Evolutionary conservation across 2,113 vertebrate genomes (phyloP), one percentile per base, ranked within the genome.

Genomic region (Acanthisitta chloris): DNA sequence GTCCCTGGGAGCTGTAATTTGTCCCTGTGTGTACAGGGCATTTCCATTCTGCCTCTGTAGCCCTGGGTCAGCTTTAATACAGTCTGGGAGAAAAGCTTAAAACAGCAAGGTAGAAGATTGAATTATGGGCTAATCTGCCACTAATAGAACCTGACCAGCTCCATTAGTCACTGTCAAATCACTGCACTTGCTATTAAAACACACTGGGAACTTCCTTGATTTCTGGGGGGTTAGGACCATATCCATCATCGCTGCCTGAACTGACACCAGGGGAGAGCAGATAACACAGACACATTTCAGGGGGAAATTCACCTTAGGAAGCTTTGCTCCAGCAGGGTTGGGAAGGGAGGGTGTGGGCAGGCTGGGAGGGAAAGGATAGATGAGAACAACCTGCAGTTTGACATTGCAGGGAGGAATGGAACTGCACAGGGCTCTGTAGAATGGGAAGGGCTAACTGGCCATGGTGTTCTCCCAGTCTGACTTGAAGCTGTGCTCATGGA

Each of bases 131-230:
- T 96, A 96, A 96, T 93, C 95, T 96, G 96, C 92, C 90, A 92
- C 93, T 95, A 96, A 96, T 92, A 96, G 93, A 95, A 96, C 87
- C 93, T 95, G 95, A 96, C 96, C 85, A 40, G 88, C 59, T 93
- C 82, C 94, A 96, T 96, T 96, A 95, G 88, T 96, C 96, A 96
- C 83, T 94, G 93, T 96, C 95, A 96, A 83, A 96, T 95, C 90
- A 92, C 85, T 55, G 64, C 90, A 77, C 93, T 96, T 92, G 76
- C 90, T 96, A 95, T 95, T 96, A 96, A 96, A 96, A 96, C 82
- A 90, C 51, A 93, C 72, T 26, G 74, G 90, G 90, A 96, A 97
- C 82, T 91, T 94, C 86, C 88, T 76, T 97, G 96, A 97, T 97
- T 96, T 96, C 96, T 96, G 93, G 86, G 16, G 43, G 71, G 81